Evolutionary conservation across 2,113 vertebrate species (phyloP).

Genomic region (Lepisosteus osseus): DNA sequence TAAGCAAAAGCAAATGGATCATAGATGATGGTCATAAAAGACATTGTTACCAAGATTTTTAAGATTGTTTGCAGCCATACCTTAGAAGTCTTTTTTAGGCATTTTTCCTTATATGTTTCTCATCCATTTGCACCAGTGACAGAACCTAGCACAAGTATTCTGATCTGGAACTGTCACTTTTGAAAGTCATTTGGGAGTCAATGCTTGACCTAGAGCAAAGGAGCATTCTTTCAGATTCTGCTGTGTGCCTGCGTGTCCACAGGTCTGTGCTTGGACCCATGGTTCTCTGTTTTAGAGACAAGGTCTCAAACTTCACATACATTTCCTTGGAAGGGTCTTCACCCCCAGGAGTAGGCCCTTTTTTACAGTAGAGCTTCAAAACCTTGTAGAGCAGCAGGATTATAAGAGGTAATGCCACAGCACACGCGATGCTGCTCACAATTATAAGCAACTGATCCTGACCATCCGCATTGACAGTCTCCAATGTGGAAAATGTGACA

Average conservation of each 20-base stretch:
- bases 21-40: too few species aligned
- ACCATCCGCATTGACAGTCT: conserved; percentile 40
- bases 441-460: conserved; percentile 64
- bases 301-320: conserved; percentile 91
- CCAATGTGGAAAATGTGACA: conserved; percentile 78
- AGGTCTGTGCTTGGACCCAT: conserved; percentile 67
- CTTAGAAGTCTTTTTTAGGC: too few species aligned
- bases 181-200: conserved; percentile 85
- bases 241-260: conserved; percentile 76
- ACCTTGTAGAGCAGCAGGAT: conserved; percentile 87
- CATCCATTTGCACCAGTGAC: neutral
- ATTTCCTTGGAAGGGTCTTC: conserved; percentile 84
- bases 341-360: conserved; percentile 47
- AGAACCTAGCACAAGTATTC: conserved; percentile 77
- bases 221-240: conserved; percentile 82
- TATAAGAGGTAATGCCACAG: conserved; percentile 72
- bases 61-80: too few species aligned
- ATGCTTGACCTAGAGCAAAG: conserved; percentile 85
- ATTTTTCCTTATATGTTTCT: too few species aligned
- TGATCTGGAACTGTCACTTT: conserved; percentile 74
- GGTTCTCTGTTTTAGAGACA: conserved; percentile 77
- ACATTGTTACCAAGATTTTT: too few species aligned
- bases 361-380: conserved; percentile 70
- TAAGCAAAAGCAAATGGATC: too few species aligned
- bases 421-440: conserved; percentile 69